Base-by-base conservation (phyloP, 2,797 vertebrate genomes). In the Hyperoplus immaculatus region DNA sequence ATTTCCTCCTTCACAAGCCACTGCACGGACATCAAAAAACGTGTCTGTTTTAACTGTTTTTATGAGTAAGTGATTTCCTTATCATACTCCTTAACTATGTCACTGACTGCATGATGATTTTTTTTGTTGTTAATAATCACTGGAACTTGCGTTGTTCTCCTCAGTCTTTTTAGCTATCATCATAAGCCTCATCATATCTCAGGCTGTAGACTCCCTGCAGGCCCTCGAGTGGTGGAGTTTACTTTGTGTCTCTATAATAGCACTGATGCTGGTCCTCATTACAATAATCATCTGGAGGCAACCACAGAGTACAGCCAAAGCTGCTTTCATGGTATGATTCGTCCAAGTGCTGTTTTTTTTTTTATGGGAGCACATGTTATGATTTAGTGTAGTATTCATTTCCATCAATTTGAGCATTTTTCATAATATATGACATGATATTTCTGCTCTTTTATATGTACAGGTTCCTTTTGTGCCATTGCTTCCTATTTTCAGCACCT, bases 231-330 rank as follows among this genome's bases (percentile, higher is more conserved):
- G 92, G 87, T 96, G 96, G 96, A 96, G 94, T 86, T 83, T 96
- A 53, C 49, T 94, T 8, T 90, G 95, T 81, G 89, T 89, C 50
- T 82, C 88, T 71, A 54, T 91, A 56, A 79, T 95, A 9, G 9
- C 78, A 46, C 80, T 94, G 56, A 87, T 92, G 45, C 72, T 96
- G 58, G 14, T 80, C n/a, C 60, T 95, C 42, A 68, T 81, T 12
- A 57, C 94, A 36, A 10, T 94, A 8, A 77, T 96, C 74, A 89
- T 97, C 85, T 95, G 95, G 96, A 95, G 93, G 85, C 97, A 97
- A 73, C 96, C 96, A 10, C 96, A 96, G 89, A 96, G 79, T 74
- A 21, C 0, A 61, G 81, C 87, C 46, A 95, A 87, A 83, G 94
- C 95, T 51, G 80, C 94, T 56, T 98, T 97, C 77, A 96, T 91